Base-by-base conservation (phyloP, 2,113 vertebrate genomes). In the Gopherus flavomarginatus region DNA sequence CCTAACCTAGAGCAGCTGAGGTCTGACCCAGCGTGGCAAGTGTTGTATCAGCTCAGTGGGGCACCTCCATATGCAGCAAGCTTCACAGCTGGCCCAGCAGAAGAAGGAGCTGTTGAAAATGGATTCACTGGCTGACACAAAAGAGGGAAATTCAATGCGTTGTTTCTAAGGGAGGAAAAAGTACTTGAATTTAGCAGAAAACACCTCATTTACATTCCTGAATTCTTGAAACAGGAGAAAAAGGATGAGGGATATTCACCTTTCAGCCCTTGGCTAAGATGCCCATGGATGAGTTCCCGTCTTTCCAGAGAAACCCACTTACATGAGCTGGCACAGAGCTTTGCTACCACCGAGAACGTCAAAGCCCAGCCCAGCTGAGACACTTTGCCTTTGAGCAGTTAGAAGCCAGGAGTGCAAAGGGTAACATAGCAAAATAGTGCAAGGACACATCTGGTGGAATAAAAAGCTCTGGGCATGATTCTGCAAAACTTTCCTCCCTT, bases 71-170 rank as follows among this genome's bases (percentile, higher is more conserved):
- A 38, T 38, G 35, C 35, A 69, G 65, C 35, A 72, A 72, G 17
- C 35, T 10, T 72, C 65, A 22, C 65, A 38, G n/a, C 19, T 38
- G 65, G 65, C 19, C 42, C 12, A 4, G 12, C 8, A 6, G 26
- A 44, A 24, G 42, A 77, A 77, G 72, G 22, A 44, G 42, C 21
- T 44, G 42, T 27, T 77, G 38, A 77, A 54, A 27, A 77, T 77
- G 12, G 42, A 44, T 38, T 9, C 35, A 57, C 24, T 0, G 0
- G 44, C 57, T 26, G 24, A 31, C 62, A 17, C 16, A 24, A n/a
- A 50, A n/a, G 50, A 87, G 54, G 44, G 24, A 72, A 5, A 2
- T 5, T 3, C 9, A 54, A 29, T 5, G 21, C 11, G 75, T 54
- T 3, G 0, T 62, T 84, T 62, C 87, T 56, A 22, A 4, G 5